A percentile compares a stretch with the other conserved stretches of the same genome.
Conservation (phyloP, 2,888 invertebrate genomes). For the Gerris lacustris region DNA sequence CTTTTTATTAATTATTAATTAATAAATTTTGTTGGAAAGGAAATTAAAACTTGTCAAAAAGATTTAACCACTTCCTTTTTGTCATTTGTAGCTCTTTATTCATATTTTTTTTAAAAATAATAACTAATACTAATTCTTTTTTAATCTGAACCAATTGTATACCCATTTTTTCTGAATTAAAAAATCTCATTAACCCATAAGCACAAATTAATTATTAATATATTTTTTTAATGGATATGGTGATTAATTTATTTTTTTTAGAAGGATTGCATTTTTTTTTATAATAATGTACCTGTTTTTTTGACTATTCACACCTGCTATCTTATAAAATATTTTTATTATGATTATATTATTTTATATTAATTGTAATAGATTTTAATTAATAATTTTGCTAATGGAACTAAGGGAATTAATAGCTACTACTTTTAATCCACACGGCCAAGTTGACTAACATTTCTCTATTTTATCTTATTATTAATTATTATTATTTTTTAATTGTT, state of each 20-base stretch:
- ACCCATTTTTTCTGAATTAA: background rate
- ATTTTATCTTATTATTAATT: background rate
- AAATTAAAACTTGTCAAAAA: no score
- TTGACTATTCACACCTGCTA: no score
- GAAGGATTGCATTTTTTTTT: background rate
- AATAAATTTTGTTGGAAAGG: no score
- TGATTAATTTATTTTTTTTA: background rate
- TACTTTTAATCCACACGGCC: slow-evolving; percentile 26
- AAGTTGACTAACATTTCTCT: slow-evolving; percentile 23
- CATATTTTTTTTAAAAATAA: no score
- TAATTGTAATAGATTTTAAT: background rate
- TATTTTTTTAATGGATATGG: background rate
- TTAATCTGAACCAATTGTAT: no score
- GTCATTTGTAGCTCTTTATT: no score
- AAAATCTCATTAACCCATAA: background rate
- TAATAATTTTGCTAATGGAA: slow-evolving; percentile 17
- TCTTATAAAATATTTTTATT: no score
- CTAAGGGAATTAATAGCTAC: slow-evolving; percentile 17
- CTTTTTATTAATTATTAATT: no score
- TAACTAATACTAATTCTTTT: no score
- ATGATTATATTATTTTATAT: background rate
- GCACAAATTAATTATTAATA: background rate
- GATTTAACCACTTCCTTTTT: background rate
- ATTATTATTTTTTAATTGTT: background rate
- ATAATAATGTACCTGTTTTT: slow-evolving; percentile 17